Conservation (phyloP, 2,113 vertebrate species). For the Odocoileus hemionus region DNA sequence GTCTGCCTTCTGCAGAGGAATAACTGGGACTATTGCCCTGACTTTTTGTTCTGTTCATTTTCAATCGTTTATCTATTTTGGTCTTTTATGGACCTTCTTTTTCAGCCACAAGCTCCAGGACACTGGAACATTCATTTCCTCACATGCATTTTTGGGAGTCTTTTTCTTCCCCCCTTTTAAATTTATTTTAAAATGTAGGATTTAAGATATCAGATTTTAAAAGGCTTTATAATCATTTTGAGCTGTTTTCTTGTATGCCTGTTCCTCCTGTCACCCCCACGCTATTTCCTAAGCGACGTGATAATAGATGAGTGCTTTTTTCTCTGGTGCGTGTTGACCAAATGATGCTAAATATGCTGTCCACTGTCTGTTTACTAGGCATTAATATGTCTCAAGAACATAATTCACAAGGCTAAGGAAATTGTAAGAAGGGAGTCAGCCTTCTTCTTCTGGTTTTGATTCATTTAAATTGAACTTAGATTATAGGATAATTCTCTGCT, state of each 20-base stretch:
- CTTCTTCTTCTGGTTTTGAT: slow-evolving; percentile 5
- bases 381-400: neutral
- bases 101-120: neutral
- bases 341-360: neutral
- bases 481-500: neutral
- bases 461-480: slow-evolving; percentile 8
- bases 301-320: neutral
- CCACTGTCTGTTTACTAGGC: neutral
- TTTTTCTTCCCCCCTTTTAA: neutral
- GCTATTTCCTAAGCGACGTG: neutral
- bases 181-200: neutral
- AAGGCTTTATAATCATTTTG: neutral
- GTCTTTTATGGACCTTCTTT: neutral
- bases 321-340: neutral
- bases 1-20: neutral
- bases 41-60: neutral
- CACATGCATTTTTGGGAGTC: neutral
- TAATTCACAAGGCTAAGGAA: neutral
- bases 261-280: neutral
- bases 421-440: neutral
- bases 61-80: neutral
- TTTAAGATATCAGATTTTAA: neutral
- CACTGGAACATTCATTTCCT: neutral
- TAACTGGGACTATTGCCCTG: neutral
- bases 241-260: neutral